Evolutionary conservation across 1,140 invertebrate species (phyloP), one percentile per base, ranked within the genome.

Genomic region (Drosophila nigrodunni): DNA sequence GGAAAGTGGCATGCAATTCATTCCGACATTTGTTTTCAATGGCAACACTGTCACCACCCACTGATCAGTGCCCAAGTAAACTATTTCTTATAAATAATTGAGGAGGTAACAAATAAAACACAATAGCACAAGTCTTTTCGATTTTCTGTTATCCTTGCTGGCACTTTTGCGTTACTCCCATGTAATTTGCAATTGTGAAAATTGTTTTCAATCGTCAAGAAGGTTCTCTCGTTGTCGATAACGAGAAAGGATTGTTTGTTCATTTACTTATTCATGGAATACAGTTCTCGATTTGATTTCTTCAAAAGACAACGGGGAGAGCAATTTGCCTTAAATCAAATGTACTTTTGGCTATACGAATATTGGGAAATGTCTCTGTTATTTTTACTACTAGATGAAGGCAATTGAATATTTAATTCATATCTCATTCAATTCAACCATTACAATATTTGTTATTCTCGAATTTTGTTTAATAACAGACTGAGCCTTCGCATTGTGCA

Each of bases 31-130:
- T 39, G 10, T 39, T 30, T 30, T 30, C 25, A 30, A 30, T 30
- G 25, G 25, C 25, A 30, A 7, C 9, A 10, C 25, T 21, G 30
- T 5, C 21, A 60, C 15, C 57, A 8, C 18, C 8, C 25, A 35
- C 4, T 35, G 52, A 46, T 44, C 49, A 47, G 30, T 2, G 30
- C 11, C 41, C 21, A 6, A 37, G 18, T 41, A 35, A 52, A 52
- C 50, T 66, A 64, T 68, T 70, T 61, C 68, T 61, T 44, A 82
- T 82, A 61, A 78, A 82, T 82, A 68, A 82, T 82, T 67, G 54
- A 82, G 46, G 15, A 64, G 30, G 49, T 25, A 67, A 71, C 7
- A 44, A 65, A 21, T 13, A 55, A 35, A 55, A 21, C n/a, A 60
- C 58, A 58, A 60, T 67, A 44, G 60, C 30, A 39, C 7, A 49